phyloP scores from a whole-genome alignment of 2,797 vertebrate genomes.

The Rhabdophis nuchalis region DNA sequence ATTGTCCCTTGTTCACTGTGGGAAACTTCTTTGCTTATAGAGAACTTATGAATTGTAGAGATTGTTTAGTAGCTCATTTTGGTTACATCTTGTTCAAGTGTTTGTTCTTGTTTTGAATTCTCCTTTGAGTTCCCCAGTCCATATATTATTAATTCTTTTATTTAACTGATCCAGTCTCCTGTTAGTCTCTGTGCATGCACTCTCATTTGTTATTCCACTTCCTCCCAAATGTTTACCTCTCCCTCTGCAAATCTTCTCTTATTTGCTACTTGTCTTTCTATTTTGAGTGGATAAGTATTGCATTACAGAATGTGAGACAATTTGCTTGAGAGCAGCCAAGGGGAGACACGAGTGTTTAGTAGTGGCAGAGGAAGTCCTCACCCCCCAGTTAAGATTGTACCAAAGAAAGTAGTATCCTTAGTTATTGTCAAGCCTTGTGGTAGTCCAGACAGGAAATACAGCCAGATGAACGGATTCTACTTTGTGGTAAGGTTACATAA shows the following conservation, averaged over 20 bases:
- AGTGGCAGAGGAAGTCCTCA: not conserved
- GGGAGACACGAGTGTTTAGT: not conserved
- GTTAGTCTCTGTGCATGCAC: not conserved
- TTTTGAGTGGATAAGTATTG: not conserved
- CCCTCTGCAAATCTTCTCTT: not conserved
- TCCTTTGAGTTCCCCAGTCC: not conserved
- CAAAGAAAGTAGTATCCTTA: not conserved
- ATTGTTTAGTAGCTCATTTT: not conserved
- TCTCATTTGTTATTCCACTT: not conserved
- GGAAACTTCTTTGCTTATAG: not conserved
- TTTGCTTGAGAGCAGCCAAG: not conserved
- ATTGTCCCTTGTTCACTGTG: not conserved
- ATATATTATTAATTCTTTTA: not conserved
- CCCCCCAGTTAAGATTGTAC: not conserved
- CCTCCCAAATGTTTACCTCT: not conserved
- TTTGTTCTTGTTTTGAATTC: not conserved
- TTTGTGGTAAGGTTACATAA: not conserved
- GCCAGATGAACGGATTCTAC: not conserved
- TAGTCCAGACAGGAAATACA: not conserved
- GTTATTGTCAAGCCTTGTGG: not conserved
- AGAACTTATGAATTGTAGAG: not conserved
- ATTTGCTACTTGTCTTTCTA: not conserved
- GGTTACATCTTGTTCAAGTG: not conserved
- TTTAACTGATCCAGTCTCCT: not conserved
- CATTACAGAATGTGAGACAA: not conserved